Evolutionary conservation across 2,888 invertebrate genomes (phyloP).

Genomic region (Cephus pygmeus): DNA sequence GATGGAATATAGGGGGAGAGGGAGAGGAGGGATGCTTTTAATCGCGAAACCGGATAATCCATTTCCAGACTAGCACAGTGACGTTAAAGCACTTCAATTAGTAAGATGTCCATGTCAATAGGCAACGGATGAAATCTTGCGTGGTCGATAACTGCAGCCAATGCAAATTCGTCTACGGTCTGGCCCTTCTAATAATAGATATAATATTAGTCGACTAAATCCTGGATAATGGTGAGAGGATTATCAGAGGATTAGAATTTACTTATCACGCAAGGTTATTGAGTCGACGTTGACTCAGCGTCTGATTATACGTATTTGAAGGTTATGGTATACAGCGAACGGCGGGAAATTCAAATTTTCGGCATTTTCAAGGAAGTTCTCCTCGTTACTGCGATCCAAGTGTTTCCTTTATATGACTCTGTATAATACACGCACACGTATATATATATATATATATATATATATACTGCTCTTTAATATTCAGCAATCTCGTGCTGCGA

Average conservation of each 20-base stretch:
- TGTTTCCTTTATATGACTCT: neutral
- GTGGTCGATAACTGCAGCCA: neutral
- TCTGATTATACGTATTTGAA: neutral
- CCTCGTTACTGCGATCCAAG: neutral
- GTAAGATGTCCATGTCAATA: constrained; percentile 7
- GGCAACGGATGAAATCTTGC: neutral
- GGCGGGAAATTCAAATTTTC: neutral
- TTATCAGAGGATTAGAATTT: neutral
- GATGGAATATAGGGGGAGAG: neutral
- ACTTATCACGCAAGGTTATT: neutral
- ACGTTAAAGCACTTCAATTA: constrained; percentile 15
- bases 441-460: neutral
- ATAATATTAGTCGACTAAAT: neutral
- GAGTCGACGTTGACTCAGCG: neutral
- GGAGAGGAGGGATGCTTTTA: neutral
- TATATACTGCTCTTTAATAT: neutral
- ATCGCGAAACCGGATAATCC: constrained; percentile 17
- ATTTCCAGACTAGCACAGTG: constrained; percentile 8
- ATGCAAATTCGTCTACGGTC: neutral
- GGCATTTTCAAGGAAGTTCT: neutral
- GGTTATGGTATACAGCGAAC: neutral
- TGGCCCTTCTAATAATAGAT: neutral
- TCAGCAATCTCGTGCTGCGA: neutral
- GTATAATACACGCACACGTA: neutral
- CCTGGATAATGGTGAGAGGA: neutral